Evolutionary conservation across 2,888 invertebrate genomes (phyloP).

Genomic region (Epinotia demarniana): DNA sequence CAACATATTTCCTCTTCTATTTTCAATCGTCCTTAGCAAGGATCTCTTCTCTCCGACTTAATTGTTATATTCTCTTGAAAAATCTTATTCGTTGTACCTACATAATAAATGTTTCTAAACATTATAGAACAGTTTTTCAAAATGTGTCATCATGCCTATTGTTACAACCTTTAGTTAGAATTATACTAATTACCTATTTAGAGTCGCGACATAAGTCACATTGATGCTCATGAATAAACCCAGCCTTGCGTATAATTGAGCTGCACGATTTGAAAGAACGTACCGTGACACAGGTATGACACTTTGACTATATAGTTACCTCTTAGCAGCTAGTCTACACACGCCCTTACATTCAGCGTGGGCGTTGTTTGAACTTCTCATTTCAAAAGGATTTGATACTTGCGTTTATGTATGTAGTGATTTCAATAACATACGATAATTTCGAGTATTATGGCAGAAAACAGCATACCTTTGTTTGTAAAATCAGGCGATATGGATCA

Average conservation of each 20-base stretch:
- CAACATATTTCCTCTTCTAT: too few relatives aligned
- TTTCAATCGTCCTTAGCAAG: too few relatives aligned
- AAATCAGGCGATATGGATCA: neutral
- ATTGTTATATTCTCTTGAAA: too few relatives aligned
- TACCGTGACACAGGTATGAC: neutral
- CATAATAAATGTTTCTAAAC: too few relatives aligned
- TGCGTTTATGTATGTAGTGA: neutral
- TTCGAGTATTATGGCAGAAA: neutral
- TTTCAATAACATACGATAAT: neutral
- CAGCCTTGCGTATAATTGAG: slow-evolving; percentile 4
- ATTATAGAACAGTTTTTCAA: too few relatives aligned
- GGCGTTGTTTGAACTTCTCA: neutral
- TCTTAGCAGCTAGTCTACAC: neutral
- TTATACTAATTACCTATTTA: neutral
- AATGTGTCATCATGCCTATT: too few relatives aligned
- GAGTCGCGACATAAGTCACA: neutral
- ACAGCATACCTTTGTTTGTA: neutral
- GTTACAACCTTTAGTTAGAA: too few relatives aligned
- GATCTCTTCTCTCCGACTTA: too few relatives aligned
- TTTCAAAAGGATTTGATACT: slow-evolving; percentile 3
- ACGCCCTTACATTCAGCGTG: slow-evolving; percentile 10
- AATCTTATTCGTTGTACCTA: too few relatives aligned
- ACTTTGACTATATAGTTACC: slow-evolving; percentile 7
- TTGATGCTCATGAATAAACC: slow-evolving; percentile 4
- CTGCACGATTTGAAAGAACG: slow-evolving; percentile 5